Evolutionary conservation across 2,797 vertebrate species (phyloP).

Genomic region (Poeciliopsis infans): DNA sequence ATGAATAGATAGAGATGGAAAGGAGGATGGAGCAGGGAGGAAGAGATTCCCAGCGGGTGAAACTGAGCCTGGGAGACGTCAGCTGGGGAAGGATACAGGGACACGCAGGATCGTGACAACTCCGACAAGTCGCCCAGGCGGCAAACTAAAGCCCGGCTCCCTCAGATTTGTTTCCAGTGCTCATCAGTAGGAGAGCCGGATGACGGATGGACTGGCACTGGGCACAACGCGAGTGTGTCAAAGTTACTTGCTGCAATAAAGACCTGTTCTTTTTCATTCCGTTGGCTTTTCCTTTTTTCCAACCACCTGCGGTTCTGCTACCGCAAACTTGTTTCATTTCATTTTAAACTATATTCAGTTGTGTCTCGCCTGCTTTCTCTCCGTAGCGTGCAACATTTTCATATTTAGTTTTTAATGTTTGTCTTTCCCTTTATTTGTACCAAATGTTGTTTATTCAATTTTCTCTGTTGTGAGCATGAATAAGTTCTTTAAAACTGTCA

Average conservation of each 20-base stretch:
- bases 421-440: neutral
- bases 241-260: constrained; percentile 74
- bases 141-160: constrained; percentile 73
- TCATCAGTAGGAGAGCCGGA: constrained; percentile 75
- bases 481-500: neutral
- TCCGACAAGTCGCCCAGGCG: constrained; percentile 75
- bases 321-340: constrained; percentile 51
- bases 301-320: constrained; percentile 49
- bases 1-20: constrained; percentile 62
- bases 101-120: constrained; percentile 67
- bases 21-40: constrained; percentile 44
- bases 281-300: constrained; percentile 24
- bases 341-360: constrained; percentile 47
- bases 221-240: constrained; percentile 69
- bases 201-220: constrained; percentile 80
- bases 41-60: constrained; percentile 69
- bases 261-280: constrained; percentile 59
- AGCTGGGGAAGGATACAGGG: constrained; percentile 49
- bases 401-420: neutral
- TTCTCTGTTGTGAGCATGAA: neutral
- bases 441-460: neutral
- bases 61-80: constrained; percentile 58
- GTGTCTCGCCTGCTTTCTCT: constrained; percentile 4
- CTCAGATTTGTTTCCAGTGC: constrained; percentile 74
- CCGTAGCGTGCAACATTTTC: neutral